These are phyloP conservation scores for Syrrhaptes paradoxus DNA, from an alignment of 2,113 vertebrate genomes.

Conservation along the genomic window DNA sequence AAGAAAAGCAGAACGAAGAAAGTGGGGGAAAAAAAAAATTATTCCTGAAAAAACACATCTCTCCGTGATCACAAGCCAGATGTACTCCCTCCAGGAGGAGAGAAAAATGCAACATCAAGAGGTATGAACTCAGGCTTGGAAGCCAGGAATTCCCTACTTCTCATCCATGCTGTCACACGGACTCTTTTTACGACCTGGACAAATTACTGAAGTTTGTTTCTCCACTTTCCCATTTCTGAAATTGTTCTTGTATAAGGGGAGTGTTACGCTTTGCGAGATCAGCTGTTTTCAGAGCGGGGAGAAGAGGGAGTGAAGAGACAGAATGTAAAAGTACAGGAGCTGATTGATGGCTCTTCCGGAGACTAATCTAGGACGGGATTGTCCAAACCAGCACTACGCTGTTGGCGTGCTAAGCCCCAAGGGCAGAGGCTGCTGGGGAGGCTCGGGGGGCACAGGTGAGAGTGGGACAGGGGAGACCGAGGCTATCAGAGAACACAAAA, in stretches of 20 bases:
- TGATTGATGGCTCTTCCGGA: neutral
- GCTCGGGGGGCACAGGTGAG: neutral
- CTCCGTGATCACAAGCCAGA: neutral
- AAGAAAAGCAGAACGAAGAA: neutral
- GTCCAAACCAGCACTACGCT: neutral
- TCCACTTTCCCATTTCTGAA: neutral
- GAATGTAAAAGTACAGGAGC: neutral
- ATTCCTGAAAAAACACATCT: neutral
- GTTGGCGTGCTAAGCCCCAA: neutral
- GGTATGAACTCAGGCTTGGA: neutral
- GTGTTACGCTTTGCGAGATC: neutral
- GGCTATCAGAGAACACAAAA: neutral
- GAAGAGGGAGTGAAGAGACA: neutral
- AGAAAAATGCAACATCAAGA: constrained; percentile 23
- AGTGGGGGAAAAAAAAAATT: neutral
- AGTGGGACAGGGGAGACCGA: neutral
- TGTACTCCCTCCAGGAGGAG: neutral
- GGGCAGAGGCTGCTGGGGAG: neutral
- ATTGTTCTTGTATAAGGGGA: neutral
- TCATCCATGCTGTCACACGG: neutral
- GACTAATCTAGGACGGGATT: neutral
- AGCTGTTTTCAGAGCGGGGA: neutral
- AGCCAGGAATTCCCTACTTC: constrained; percentile 28
- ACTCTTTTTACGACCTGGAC: neutral
- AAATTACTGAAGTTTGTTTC: neutral